Conservation (phyloP, 2,888 invertebrate species). For the Acleris holmiana region DNA sequence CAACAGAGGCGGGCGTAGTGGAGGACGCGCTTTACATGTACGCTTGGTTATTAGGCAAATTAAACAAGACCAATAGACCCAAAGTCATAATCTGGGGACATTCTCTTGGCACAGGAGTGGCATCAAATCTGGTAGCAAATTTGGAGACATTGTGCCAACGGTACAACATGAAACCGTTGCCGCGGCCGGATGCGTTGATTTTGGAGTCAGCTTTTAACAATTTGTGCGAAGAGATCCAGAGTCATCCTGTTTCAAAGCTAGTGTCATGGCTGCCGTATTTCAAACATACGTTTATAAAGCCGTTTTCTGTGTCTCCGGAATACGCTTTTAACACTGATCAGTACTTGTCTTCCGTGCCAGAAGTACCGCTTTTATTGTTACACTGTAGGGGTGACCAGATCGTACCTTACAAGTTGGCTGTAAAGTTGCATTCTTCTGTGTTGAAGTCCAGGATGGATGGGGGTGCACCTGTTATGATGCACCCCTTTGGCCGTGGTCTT, state of each 20-base stretch:
- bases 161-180: constrained; percentile 79
- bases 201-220: constrained; percentile 97
- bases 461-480: constrained; percentile 87
- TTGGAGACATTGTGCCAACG: constrained; percentile 85
- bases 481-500: constrained; percentile 87
- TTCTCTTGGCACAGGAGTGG: constrained; percentile 90
- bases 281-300: constrained; percentile 90
- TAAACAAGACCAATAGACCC: constrained; percentile 55
- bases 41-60: constrained; percentile 87
- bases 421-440: constrained; percentile 89
- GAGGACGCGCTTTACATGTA: constrained; percentile 91
- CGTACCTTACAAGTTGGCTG: constrained; percentile 92
- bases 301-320: constrained; percentile 88
- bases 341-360: constrained; percentile 86
- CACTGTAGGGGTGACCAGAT: constrained; percentile 96
- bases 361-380: constrained; percentile 92
- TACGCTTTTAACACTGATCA: constrained; percentile 92
- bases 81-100: constrained; percentile 96
- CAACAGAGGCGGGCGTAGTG: constrained; percentile 94
- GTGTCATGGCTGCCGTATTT: constrained; percentile 94
- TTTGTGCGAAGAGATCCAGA: constrained; percentile 92
- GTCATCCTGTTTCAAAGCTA: constrained; percentile 92
- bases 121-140: constrained; percentile 60
- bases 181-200: constrained; percentile 88
- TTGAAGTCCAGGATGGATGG: constrained; percentile 81